phyloP scores from a whole-genome alignment of 1,140 invertebrate species.

The Lutraria rhynchaena region DNA sequence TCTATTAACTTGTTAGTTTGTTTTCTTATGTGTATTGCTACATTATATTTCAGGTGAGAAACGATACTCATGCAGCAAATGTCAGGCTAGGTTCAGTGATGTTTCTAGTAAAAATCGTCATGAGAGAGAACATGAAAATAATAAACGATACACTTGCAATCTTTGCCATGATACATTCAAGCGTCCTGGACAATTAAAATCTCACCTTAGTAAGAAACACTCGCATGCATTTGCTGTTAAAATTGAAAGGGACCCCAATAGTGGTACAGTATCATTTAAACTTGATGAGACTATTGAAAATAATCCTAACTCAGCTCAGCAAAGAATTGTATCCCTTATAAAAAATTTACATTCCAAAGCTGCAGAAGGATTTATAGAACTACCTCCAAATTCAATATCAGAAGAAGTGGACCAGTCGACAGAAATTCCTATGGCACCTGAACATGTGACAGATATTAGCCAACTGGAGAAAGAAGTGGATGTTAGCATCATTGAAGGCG shows the following conservation, averaged over 20 bases:
- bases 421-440: slow-evolving; percentile 32
- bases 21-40: no score
- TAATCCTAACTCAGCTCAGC: slow-evolving; percentile 29
- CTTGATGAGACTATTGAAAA: slow-evolving; percentile 23
- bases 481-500: slow-evolving; percentile 45
- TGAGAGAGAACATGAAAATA: slow-evolving; percentile 82
- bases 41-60: slow-evolving; percentile 88
- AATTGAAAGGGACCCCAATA: slow-evolving; percentile 26
- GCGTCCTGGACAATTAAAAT: slow-evolving; percentile 69
- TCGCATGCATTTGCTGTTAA: slow-evolving; percentile 21
- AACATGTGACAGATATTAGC: slow-evolving; percentile 30
- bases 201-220: slow-evolving; percentile 70
- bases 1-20: neutral
- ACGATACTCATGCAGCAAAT: slow-evolving; percentile 97
- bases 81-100: slow-evolving; percentile 85
- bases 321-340: slow-evolving; percentile 63
- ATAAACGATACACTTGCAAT: slow-evolving; percentile 78
- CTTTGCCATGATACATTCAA: slow-evolving; percentile 76
- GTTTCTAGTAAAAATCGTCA: slow-evolving; percentile 77
- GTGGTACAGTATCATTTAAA: slow-evolving; percentile 28
- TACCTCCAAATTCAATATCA: neutral
- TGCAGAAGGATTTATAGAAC: neutral
- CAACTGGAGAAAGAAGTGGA: slow-evolving; percentile 42
- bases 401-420: slow-evolving; percentile 49
- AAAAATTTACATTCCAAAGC: slow-evolving; percentile 61